Evolutionary conservation across 1,140 invertebrate genomes (phyloP), one percentile per base, ranked within the genome.

Genomic region (Calliphora vicina): DNA sequence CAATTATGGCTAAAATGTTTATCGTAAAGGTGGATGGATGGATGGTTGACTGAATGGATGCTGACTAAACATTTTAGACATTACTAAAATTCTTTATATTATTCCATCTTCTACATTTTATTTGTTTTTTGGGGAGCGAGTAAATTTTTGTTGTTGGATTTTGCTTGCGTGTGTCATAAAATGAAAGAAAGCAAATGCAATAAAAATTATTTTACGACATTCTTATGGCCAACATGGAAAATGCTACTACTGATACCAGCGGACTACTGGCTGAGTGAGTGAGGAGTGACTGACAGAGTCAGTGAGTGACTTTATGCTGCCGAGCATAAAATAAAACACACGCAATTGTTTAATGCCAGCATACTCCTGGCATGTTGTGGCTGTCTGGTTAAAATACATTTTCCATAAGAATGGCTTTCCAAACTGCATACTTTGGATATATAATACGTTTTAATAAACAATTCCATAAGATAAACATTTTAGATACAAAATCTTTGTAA

Each of bases 191-290:
- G 74, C 35, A 78, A 45, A 43, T 78, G 74, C 74, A 78, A 78
- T 78, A 78, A 78, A 78, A 78, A 78, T 23, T 43, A 42, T 78
- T 78, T 78, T 78, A 78, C 74, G 74, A 78, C 74, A 78, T 78
- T 78, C 74, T 78, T 78, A 78, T 43, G 74, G 42, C 74, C 74
- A 78, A 43, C 74, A 78, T 45, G n/a, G 35, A 78, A 78, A 78
- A 43, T 78, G 74, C 35, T 78, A 43, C 74, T 76, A 43, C 74
- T 76, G 27, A 27, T 35, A 35, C 35, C 27, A 35, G 26, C 27
- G 26, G 17, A 35, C 0, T 8, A 35, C 35, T 10, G 10, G 10
- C 35, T 35, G 35, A 35, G 35, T 10, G 35, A 35, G 10, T 35
- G 35, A 35, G 35, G 1, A 35, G 27, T 76, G 73, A 35, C 27